Evolutionary conservation across 2,888 invertebrate species (phyloP).

Genomic region (Epinotia bilunana): DNA sequence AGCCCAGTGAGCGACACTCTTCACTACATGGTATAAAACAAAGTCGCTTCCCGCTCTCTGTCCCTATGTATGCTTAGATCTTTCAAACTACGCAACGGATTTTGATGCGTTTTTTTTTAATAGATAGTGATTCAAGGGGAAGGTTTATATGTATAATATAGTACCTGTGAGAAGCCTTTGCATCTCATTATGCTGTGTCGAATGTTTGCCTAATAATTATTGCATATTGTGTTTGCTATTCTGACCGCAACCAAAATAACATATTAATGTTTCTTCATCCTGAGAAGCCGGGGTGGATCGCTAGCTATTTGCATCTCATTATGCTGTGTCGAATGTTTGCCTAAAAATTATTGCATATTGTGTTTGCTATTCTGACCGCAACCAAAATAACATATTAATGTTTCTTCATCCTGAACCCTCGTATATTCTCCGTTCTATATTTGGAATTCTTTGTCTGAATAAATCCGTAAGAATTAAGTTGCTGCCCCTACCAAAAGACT

Average conservation of each 20-base stretch:
- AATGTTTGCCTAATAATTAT: neutral
- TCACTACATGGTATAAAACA: too few relatives aligned
- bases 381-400: conserved; percentile 8
- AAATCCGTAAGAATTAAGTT: conserved; percentile 29
- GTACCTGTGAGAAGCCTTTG: too few relatives aligned
- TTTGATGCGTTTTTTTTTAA: too few relatives aligned
- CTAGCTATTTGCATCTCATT: too few relatives aligned
- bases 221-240: neutral
- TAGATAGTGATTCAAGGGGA: too few relatives aligned
- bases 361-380: conserved; percentile 2
- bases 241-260: conserved; percentile 8
- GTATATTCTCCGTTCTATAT: conserved; percentile 17
- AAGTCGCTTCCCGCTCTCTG: too few relatives aligned
- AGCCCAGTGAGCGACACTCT: too few relatives aligned
- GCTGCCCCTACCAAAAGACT: neutral
- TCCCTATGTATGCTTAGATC: too few relatives aligned
- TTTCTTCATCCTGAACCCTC: neutral
- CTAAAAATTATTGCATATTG: neutral
- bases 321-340: neutral
- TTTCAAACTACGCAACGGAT: too few relatives aligned
- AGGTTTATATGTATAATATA: too few relatives aligned
- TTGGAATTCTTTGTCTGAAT: conserved; percentile 22
- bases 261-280: neutral
- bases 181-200: neutral
- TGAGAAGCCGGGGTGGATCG: too few relatives aligned